A percentile compares a stretch with the other conserved stretches of the same genome.
phyloP scores from a whole-genome alignment of 2,113 vertebrate genomes.

The Leptobrachium ailaonicum region DNA sequence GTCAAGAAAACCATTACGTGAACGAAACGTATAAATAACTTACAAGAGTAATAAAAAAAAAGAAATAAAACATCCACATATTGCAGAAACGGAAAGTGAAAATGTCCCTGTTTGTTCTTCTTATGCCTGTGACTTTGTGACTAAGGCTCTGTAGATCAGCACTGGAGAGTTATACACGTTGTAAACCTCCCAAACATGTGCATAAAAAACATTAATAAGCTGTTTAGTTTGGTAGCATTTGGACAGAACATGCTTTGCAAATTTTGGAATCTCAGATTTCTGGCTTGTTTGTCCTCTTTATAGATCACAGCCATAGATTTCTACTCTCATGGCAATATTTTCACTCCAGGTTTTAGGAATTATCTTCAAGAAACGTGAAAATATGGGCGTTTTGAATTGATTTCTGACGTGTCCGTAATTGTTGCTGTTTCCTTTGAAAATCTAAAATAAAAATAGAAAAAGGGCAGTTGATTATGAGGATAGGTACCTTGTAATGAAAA shows the following conservation, averaged over 20 bases:
- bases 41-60: neutral
- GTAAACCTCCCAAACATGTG: too few relatives aligned
- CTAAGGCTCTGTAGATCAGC: too few relatives aligned
- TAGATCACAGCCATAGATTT: constrained; percentile 88
- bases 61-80: neutral
- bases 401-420: constrained; percentile 73
- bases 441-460: constrained; percentile 67
- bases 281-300: neutral
- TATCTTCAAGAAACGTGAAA: constrained; percentile 85
- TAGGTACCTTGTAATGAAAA: neutral
- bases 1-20: too few relatives aligned
- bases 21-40: neutral
- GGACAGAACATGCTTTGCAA: too few relatives aligned
- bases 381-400: constrained; percentile 87
- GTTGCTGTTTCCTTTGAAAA: constrained; percentile 81
- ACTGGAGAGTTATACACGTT: too few relatives aligned
- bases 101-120: too few relatives aligned
- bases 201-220: too few relatives aligned
- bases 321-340: constrained; percentile 85
- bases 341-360: constrained; percentile 80
- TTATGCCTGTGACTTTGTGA: too few relatives aligned
- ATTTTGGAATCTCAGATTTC: neutral
- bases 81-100: too few relatives aligned
- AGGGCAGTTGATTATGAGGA: neutral
- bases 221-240: too few relatives aligned